These are phyloP conservation scores for Drosophila yooni DNA, from an alignment of 2,888 invertebrate genomes.

Conservation along the genomic window DNA sequence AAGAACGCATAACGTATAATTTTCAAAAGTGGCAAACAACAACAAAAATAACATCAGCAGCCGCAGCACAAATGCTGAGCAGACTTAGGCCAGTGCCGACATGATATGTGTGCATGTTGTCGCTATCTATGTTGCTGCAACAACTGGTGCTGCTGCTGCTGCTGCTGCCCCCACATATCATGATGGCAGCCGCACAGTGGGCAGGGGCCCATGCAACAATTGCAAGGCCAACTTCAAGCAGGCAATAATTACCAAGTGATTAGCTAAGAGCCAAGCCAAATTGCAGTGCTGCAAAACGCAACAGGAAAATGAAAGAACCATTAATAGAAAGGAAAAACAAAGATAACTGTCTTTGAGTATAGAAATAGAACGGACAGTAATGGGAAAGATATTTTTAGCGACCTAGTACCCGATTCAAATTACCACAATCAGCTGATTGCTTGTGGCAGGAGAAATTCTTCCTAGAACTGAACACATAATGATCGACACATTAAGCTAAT, in stretches of 20 bases:
- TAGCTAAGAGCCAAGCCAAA: neutral
- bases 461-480: neutral
- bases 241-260: neutral
- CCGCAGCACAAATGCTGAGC: slow-evolving; percentile 46
- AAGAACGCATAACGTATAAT: slow-evolving; percentile 71
- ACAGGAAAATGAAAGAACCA: neutral
- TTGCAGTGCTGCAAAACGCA: neutral
- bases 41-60: slow-evolving; percentile 35
- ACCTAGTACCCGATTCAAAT: neutral
- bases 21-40: slow-evolving; percentile 77
- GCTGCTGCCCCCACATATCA: slow-evolving; percentile 60
- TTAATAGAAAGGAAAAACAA: slow-evolving; percentile 2
- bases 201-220: slow-evolving; percentile 16
- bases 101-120: slow-evolving; percentile 43
- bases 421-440: neutral
- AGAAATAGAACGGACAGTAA: neutral
- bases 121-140: slow-evolving; percentile 12
- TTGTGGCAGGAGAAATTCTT: neutral
- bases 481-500: neutral
- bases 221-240: slow-evolving; percentile 3
- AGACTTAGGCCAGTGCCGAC: slow-evolving; percentile 52
- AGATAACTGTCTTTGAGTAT: neutral
- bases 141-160: slow-evolving; percentile 31
- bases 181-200: slow-evolving; percentile 58
- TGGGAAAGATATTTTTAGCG: neutral